Evolutionary conservation across 2,797 vertebrate species (phyloP), one percentile per base, ranked within the genome.

Genomic region (Neopelma chrysocephalum): DNA sequence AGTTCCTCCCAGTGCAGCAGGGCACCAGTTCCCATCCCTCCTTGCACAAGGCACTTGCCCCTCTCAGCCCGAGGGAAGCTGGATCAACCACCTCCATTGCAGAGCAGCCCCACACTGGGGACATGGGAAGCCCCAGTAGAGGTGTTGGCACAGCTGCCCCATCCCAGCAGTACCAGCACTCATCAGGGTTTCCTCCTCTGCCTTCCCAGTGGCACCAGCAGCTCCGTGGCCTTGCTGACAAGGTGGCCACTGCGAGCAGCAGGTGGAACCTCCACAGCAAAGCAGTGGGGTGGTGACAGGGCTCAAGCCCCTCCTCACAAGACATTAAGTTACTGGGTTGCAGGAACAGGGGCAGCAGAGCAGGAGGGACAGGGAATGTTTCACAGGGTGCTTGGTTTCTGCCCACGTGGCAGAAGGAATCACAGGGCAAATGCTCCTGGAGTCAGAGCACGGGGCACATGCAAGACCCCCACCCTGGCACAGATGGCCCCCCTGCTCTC

Each of bases 401-500:
- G 51, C 68, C 27, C 34, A 20, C 7, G 0, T 1, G 42, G 77
- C 53, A 77, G 84, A 79, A 93, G 36, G 68, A 90, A 89, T 72
- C 60, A 61, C 36, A 79, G 81, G 76, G 45, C 75, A 93, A 94
- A 79, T 0, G 2, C 77, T 75, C 76, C 89, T 82, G 77, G 42
- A 87, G 48, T 57, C 93, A 91, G 92, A 89, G 89, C 56, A 56
- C 0, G 20, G 95, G 91, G 94, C 78, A 91, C 96, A 96, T 95
- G 93, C 96, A 96, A 95, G 94, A 93, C 65, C 94, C 95, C 79
- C 9, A 36, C 70, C 40, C 88, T 81, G 72, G 62, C 47, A 66
- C 5, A 65, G 81, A 34, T 56, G 54, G 38, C 48, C 34, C n/a
- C 34, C 48, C 11, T 0, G 9, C 72, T 50, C 87, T 83, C 57